Evolutionary conservation across 2,797 vertebrate species (phyloP).

Genomic region (Onychomys arenicola): DNA sequence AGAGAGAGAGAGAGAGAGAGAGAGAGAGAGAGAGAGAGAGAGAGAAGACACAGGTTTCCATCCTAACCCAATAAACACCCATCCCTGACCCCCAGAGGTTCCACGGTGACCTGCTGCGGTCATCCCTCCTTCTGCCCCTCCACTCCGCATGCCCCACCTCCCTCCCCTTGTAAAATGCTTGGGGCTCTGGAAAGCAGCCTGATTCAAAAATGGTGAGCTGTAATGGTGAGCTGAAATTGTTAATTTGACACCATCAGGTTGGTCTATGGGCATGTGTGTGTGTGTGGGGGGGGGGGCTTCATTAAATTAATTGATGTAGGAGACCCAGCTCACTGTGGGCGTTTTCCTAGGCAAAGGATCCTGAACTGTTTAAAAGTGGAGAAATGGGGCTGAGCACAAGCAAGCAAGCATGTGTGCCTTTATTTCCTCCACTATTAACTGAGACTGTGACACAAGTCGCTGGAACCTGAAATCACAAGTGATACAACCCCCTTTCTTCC

Average conservation of each 20-base stretch:
- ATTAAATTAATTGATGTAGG: neutral
- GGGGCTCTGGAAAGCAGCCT: neutral
- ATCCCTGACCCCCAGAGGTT: neutral
- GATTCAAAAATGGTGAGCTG: neutral
- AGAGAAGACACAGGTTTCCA: neutral
- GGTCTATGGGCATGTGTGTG: neutral
- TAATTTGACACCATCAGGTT: neutral
- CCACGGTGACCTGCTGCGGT: neutral
- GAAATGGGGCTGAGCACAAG: neutral
- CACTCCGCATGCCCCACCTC: too few relatives aligned
- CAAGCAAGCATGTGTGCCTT: neutral
- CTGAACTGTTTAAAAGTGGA: neutral
- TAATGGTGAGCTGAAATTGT: too few relatives aligned
- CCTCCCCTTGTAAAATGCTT: too few relatives aligned
- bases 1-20: too few relatives aligned
- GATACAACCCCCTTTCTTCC: too few relatives aligned
- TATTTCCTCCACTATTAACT: neutral
- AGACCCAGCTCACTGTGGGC: neutral
- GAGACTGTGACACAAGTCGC: neutral
- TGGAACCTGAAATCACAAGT: neutral
- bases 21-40: neutral
- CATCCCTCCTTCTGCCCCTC: accelerated
- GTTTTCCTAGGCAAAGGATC: neutral
- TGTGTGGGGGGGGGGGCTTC: neutral
- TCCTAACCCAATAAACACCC: neutral